Percentiles rank a stretch among this genome's conserved stretches.
Conservation (phyloP, 2,888 invertebrate genomes). For the Coecobrya sp. region DNA sequence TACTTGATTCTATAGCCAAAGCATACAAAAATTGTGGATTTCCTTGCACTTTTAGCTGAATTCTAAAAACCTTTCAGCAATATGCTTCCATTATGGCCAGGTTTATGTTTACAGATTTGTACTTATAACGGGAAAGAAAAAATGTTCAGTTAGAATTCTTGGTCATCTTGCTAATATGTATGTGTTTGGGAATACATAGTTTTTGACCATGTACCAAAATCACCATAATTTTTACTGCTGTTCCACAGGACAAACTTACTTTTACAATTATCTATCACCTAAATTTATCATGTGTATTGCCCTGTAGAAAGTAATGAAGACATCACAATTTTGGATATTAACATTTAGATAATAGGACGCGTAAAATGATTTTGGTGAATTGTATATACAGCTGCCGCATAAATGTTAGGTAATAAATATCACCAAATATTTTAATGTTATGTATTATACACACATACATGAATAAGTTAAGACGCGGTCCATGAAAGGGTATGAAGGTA, state of each 20-base stretch:
- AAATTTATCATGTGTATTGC: neutral
- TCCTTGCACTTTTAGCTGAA: neutral
- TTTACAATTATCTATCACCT: neutral
- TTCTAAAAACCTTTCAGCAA: neutral
- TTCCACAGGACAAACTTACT: neutral
- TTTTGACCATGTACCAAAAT: neutral
- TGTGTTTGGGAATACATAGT: neutral
- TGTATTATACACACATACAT: neutral
- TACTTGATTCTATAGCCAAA: conserved; percentile 20
- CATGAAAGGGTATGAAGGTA: neutral
- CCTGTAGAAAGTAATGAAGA: neutral
- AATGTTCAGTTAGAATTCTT: neutral
- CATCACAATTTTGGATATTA: conserved; percentile 23
- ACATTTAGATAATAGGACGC: neutral
- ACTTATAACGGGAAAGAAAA: neutral
- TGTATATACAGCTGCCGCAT: conserved; percentile 3
- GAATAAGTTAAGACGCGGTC: neutral
- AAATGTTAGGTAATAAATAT: neutral
- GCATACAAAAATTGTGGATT: conserved; percentile 35
- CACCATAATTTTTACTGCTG: neutral
- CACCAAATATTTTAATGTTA: neutral
- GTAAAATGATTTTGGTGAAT: neutral
- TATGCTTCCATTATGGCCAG: neutral
- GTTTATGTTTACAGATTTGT: neutral
- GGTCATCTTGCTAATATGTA: neutral